These are phyloP conservation scores for Onychomys leucogaster DNA, from an alignment of 2,797 vertebrate species.

Conservation along the genomic window DNA sequence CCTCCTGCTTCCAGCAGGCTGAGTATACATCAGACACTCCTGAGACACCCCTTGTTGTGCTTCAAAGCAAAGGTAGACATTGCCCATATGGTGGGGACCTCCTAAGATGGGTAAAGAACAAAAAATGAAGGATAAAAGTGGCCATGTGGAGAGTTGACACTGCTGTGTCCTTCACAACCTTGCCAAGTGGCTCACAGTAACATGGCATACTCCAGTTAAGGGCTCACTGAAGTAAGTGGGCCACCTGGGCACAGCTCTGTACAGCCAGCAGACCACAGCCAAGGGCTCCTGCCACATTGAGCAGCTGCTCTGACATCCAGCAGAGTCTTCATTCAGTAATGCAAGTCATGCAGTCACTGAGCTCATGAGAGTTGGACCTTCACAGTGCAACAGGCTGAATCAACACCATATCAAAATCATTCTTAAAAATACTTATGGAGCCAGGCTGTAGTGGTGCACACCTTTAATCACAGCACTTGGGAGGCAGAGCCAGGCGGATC, in stretches of 20 bases:
- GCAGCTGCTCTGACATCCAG: neutral
- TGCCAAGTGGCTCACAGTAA: neutral
- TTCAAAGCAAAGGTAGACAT: neutral
- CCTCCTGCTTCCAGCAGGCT: neutral
- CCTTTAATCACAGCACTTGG: too few relatives aligned
- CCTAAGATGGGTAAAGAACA: neutral
- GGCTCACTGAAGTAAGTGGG: neutral
- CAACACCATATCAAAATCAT: too few relatives aligned
- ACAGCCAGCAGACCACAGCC: fast-evolving
- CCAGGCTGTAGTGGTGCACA: too few relatives aligned
- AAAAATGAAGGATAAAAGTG: neutral
- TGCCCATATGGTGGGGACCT: neutral
- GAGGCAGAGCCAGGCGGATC: too few relatives aligned
- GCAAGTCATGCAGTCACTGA: neutral
- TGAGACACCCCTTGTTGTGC: neutral
- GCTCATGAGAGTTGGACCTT: fast-evolving
- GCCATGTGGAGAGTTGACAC: neutral
- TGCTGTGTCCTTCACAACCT: fast-evolving
- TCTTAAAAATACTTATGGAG: neutral
- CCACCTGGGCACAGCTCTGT: fast-evolving
- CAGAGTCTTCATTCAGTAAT: fast-evolving
- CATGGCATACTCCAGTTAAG: neutral
- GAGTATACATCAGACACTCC: fast-evolving
- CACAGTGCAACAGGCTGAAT: fast-evolving
- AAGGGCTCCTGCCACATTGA: fast-evolving